Conservation (phyloP, 1,140 invertebrate genomes). For the Ceratina japonica region DNA sequence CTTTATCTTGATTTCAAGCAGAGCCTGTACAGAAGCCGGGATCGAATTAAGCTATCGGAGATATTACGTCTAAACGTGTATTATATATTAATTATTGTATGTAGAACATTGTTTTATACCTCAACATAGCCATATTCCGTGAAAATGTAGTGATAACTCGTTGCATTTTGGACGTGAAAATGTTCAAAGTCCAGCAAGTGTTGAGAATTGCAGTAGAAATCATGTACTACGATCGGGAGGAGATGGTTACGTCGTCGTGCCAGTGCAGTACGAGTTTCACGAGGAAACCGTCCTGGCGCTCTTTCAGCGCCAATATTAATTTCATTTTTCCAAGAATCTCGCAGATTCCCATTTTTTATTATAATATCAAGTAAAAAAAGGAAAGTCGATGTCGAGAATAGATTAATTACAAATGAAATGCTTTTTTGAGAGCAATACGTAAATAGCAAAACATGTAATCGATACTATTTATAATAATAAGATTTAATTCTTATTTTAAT, state of each 20-base stretch:
- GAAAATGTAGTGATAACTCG: slow-evolving; percentile 60
- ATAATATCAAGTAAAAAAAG: not conserved
- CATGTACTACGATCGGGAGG: not conserved
- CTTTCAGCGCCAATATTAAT: slow-evolving; percentile 28
- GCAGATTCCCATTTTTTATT: not conserved
- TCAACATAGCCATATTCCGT: slow-evolving; percentile 71
- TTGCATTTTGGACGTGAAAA: slow-evolving; percentile 64
- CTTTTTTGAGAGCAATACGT: too few species aligned
- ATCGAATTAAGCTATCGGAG: not conserved
- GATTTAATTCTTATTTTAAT: too few species aligned
- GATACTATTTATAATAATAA: too few species aligned
- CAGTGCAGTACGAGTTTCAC: not conserved
- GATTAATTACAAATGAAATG: not conserved
- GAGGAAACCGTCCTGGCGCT: not conserved
- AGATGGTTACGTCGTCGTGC: not conserved
- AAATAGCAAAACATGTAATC: too few species aligned
- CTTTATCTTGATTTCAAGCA: not conserved
- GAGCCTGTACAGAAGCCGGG: not conserved
- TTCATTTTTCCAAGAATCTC: not conserved
- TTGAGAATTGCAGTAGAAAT: not conserved
- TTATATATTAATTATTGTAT: not conserved
- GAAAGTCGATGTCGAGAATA: not conserved
- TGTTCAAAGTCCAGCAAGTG: not conserved
- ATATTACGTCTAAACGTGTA: not conserved
- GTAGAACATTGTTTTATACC: slow-evolving; percentile 61